A percentile compares a stretch with the other conserved stretches of the same genome.
Evolutionary conservation across 1,140 invertebrate species (phyloP).

Genomic region (Scaptomyza graminum): DNA sequence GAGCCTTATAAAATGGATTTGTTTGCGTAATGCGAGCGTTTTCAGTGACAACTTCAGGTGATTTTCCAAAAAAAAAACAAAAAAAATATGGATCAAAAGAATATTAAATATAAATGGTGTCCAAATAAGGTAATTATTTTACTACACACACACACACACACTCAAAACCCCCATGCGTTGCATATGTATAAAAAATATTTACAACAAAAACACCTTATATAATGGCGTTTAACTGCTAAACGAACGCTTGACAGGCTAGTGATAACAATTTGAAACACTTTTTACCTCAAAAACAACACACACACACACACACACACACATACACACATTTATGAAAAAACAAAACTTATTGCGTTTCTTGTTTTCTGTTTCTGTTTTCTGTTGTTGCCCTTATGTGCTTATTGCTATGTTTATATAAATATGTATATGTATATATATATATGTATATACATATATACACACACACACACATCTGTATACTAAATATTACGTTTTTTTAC

Average conservation of each 20-base stretch:
- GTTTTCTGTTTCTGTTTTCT: conserved; percentile 66
- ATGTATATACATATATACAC: neutral
- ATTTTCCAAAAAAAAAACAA: conserved; percentile 40
- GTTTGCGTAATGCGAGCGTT: conserved; percentile 70
- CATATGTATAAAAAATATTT: conserved; percentile 23
- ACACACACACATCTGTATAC: conserved; percentile 28
- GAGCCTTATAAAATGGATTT: conserved; percentile 42
- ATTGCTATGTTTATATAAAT: conserved; percentile 59
- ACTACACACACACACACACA: conserved; percentile 42
- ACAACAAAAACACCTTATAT: conserved; percentile 24
- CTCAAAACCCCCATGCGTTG: conserved; percentile 12
- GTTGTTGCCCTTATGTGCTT: conserved; percentile 71
- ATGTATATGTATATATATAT: conserved; percentile 30
- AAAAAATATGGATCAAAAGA: no score
- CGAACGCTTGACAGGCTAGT: conserved; percentile 68
- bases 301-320: conserved; percentile 4
- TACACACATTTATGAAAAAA: conserved; percentile 9
- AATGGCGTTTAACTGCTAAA: conserved; percentile 19
- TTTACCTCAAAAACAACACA: conserved; percentile 58
- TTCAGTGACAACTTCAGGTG: conserved; percentile 78
- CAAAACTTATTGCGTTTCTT: conserved; percentile 50
- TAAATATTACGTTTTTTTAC: conserved; percentile 30
- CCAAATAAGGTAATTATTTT: conserved; percentile 79
- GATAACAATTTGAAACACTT: conserved; percentile 58
- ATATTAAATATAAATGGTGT: conserved; percentile 29